Evolutionary conservation across 2,888 invertebrate genomes (phyloP).

Genomic region (Pandemis corylana): DNA sequence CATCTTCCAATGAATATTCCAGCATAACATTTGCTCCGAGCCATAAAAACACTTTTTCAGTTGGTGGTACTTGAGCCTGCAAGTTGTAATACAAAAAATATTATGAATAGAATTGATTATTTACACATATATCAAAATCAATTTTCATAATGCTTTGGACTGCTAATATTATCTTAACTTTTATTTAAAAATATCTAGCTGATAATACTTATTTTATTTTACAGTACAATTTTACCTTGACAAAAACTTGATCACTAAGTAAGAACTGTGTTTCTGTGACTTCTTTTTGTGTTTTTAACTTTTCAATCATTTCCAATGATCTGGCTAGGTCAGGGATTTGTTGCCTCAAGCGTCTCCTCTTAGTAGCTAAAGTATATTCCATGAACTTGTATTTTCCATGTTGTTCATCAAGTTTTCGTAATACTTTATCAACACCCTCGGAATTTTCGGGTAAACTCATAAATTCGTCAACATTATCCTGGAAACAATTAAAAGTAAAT

Average conservation of each 20-base stretch:
- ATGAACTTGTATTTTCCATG: slow-evolving; percentile 99
- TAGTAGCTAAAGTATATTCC: slow-evolving; percentile 95
- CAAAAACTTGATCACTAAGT: slow-evolving; percentile 96
- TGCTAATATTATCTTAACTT: background rate
- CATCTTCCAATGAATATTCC: slow-evolving; percentile 97
- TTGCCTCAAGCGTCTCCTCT: slow-evolving; percentile 92
- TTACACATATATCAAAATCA: no score
- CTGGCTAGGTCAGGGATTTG: slow-evolving; percentile 98
- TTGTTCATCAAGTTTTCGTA: slow-evolving; percentile 95
- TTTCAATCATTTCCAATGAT: slow-evolving; percentile 95
- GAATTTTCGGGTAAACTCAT: slow-evolving; percentile 94
- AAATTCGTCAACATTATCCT: slow-evolving; percentile 98
- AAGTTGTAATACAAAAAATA: slow-evolving; percentile 57
- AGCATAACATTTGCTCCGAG: slow-evolving; percentile 98
- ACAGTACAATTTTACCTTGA: slow-evolving; percentile 70
- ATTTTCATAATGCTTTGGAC: no score
- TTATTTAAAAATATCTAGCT: background rate
- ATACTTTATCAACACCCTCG: slow-evolving; percentile 92
- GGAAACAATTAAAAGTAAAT: slow-evolving; percentile 45
- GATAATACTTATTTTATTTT: no score
- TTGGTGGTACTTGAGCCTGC: slow-evolving; percentile 94
- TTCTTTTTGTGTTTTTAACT: slow-evolving; percentile 92
- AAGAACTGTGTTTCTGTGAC: slow-evolving; percentile 95
- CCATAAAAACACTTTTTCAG: slow-evolving; percentile 94
- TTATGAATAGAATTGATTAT: no score